These are phyloP conservation scores for Drosophila kokeensis DNA, from an alignment of 2,888 invertebrate species.

Conservation along the genomic window DNA sequence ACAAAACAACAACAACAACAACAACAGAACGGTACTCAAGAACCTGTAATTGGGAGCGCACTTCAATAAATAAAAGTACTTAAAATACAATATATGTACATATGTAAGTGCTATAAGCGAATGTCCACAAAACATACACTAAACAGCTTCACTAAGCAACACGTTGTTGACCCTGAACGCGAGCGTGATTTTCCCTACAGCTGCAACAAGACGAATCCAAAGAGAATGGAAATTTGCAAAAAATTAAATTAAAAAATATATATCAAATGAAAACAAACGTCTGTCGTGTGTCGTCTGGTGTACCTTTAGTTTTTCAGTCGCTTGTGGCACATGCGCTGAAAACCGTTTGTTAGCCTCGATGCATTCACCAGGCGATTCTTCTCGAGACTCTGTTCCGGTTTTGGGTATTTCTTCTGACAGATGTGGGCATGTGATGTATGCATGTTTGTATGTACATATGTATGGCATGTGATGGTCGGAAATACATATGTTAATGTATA, in stretches of 20 bases:
- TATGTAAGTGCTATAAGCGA: conserved; percentile 20
- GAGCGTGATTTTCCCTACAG: conserved; percentile 46
- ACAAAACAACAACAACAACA: conserved; percentile 19
- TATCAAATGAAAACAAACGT: neutral
- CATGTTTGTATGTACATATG: neutral
- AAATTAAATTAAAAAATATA: neutral
- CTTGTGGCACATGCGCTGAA: conserved; percentile 29
- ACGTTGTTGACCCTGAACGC: conserved; percentile 63
- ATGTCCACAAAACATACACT: conserved; percentile 12
- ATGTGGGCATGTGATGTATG: neutral
- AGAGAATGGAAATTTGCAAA: conserved; percentile 47
- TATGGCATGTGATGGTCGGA: neutral
- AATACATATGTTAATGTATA: conserved; percentile 1
- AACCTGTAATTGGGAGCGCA: conserved; percentile 70
- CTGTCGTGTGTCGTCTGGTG: neutral
- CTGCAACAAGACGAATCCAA: conserved; percentile 8
- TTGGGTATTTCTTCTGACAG: conserved; percentile 32
- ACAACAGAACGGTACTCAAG: conserved; percentile 37
- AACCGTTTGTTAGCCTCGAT: conserved; percentile 33
- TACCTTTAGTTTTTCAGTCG: conserved; percentile 1
- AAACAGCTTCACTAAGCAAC: conserved; percentile 33
- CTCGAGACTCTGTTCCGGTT: conserved; percentile 39
- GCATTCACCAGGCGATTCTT: conserved; percentile 13
- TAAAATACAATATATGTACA: neutral
- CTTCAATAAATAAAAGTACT: conserved; percentile 27